Base-by-base conservation (phyloP, 2,888 invertebrate species). In the Kryphioiulus occultus region DNA sequence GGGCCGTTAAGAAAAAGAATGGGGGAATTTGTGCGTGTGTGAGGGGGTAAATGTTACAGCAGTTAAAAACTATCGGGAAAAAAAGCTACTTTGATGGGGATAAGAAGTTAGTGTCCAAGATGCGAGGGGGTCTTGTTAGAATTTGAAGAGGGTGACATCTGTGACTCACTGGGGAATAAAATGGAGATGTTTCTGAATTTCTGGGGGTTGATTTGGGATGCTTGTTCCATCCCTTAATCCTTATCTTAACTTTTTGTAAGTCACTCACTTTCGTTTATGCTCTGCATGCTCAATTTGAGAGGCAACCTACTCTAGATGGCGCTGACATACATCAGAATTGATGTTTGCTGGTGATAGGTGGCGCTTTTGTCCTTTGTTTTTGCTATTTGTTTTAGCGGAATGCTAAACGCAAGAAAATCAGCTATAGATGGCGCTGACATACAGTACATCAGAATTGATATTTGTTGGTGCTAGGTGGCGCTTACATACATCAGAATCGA, bases 51-150 rank as follows among this genome's bases (percentile, higher is more conserved):
- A 78, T 78, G 78, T 15, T 78, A 78, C 30, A 30, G 30, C 78
- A 78, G 30, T 10, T 15, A 78, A 78, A 78, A 30, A 53, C 1
- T 1, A 17, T 53, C 19, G 30, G 78, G 78, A 78, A n/a, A n/a
- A n/a, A n/a, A n/a, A 30, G 30, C 78, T 78, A 30, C 30, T 78
- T 17, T 30, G 78, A 78, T 30, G 30, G 78, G 26, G 78, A 78
- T 26, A 78, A 78, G 78, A 78, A 78, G 78, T 78, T 78, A 78
- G 15, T 22, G 78, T 78, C 78, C 78, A 30, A 78, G 30, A 78
- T 78, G 15, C 78, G 78, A 78, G 78, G 78, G 78, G 78, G 78
- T 78, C 78, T 78, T 78, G 78, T 78, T 78, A 30, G 30, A 78
- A 78, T 30, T 30, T 26, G 78, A 78, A 78, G 78, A 78, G 78